Evolutionary conservation across 2,888 invertebrate genomes (phyloP).

Genomic region (Protonemura montana): DNA sequence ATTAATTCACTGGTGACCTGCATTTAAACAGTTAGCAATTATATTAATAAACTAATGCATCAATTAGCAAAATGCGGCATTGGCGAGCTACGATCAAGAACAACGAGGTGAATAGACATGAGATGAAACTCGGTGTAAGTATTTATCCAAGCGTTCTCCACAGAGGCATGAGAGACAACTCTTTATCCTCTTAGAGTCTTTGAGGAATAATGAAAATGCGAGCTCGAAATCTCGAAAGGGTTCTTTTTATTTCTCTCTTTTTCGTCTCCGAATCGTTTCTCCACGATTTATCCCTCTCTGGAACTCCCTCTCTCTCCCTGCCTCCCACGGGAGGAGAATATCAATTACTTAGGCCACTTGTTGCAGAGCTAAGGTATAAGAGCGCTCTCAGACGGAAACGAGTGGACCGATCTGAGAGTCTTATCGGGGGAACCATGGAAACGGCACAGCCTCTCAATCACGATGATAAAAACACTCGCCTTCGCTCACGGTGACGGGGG

Average conservation of each 20-base stretch:
- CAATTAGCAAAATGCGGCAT: neutral
- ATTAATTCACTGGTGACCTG: neutral
- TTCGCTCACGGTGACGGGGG: neutral
- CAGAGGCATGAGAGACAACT: neutral
- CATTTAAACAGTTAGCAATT: neutral
- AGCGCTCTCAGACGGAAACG: neutral
- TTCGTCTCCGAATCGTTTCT: neutral
- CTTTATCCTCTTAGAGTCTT: neutral
- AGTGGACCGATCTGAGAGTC: neutral
- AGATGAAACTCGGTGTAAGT: no score
- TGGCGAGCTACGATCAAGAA: neutral
- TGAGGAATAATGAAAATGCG: neutral
- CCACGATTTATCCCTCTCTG: neutral
- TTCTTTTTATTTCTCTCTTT: neutral
- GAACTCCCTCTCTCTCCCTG: neutral
- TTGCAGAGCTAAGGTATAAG: neutral
- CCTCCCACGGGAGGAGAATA: neutral
- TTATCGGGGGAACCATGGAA: neutral
- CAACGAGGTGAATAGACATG: neutral
- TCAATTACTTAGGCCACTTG: constrained; percentile 5
- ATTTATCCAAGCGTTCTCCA: neutral
- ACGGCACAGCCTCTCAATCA: constrained; percentile 4
- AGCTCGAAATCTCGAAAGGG: neutral
- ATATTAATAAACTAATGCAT: neutral
- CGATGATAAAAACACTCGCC: neutral